Base-by-base conservation (phyloP, 2,113 vertebrate species). In the Pimephales promelas region DNA sequence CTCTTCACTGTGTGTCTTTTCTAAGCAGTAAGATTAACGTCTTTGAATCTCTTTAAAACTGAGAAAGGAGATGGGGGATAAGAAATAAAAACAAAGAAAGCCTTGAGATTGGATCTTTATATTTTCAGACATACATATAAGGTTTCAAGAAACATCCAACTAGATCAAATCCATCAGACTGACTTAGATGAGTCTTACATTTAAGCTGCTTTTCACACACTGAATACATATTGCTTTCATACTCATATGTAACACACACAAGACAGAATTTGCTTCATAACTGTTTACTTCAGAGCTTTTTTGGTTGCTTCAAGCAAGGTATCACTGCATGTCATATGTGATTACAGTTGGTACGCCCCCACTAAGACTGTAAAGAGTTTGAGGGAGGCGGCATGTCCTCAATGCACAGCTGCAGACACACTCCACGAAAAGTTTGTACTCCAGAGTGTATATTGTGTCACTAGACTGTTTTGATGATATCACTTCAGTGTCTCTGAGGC, bases 141-240 rank as follows among this genome's bases (percentile, higher is more conserved):
- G 40, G 1, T 26, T 47, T 13, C n/a, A 72, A 72, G 22, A 71
- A 72, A 47, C 40, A 72, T 43, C n/a, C 68, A 72, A 45, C 68
- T 26, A 45, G 40, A 72, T 47, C n/a, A 26, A 85, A 90, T 87
- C 84, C 87, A 61, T 83, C 83, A 82, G 66, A 64, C 40, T 62
- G 36, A 84, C 70, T 84, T 78, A 64, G 40, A 49, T 62, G 56
- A 34, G 72, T 66, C 22, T 52, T 52, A 22, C 71, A 81, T 81
- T 79, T 88, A 86, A 83, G 86, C 75, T 78, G 83, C 86, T 86
- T 83, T 83, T 81, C 74, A 78, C 81, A 79, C 66, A 10, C 76
- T 71, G 26, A 83, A 45, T 66, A 31, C n/a, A 57, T 49, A 57
- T 64, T 52, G 34, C 28, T n/a, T 4, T 22, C 26, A n/a, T n/a